These are phyloP conservation scores for Phrynocephalus versicolor DNA, from an alignment of 2,113 vertebrate genomes.

Conservation along the genomic window DNA sequence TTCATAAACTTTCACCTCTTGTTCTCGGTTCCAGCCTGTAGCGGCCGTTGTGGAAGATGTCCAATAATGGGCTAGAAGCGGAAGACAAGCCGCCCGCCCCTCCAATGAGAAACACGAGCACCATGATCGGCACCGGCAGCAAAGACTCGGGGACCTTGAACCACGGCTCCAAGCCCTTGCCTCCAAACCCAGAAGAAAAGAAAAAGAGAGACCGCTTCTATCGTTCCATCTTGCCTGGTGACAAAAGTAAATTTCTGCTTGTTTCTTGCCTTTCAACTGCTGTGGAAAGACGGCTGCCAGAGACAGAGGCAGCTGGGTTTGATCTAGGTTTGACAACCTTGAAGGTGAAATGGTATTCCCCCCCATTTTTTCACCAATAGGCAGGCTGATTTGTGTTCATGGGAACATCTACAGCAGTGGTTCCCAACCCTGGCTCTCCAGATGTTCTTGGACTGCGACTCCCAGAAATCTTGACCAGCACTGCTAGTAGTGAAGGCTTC, in stretches of 20 bases:
- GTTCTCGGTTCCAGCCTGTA: slow-evolving; percentile 56
- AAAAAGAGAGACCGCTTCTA: slow-evolving; percentile 93
- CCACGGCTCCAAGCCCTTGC: slow-evolving; percentile 94
- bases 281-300: not conserved
- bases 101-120: slow-evolving; percentile 97
- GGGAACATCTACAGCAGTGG: no score
- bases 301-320: not conserved
- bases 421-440: no score
- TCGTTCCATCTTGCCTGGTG: slow-evolving; percentile 89
- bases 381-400: no score
- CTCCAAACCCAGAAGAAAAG: slow-evolving; percentile 95
- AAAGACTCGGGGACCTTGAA: slow-evolving; percentile 87
- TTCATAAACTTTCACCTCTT: not conserved
- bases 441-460: no score
- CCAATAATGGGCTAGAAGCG: slow-evolving; percentile 89
- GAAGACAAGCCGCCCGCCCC: slow-evolving; percentile 97
- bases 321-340: no score
- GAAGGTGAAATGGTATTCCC: no score
- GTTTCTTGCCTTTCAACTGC: not conserved
- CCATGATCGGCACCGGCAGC: slow-evolving; percentile 88
- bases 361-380: no score
- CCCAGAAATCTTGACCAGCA: no score
- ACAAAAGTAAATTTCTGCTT: slow-evolving; percentile 85
- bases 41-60: slow-evolving; percentile 84
- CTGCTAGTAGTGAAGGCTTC: no score